These are phyloP conservation scores for Cephus runcator DNA, from an alignment of 2,888 invertebrate species.

Conservation along the genomic window DNA sequence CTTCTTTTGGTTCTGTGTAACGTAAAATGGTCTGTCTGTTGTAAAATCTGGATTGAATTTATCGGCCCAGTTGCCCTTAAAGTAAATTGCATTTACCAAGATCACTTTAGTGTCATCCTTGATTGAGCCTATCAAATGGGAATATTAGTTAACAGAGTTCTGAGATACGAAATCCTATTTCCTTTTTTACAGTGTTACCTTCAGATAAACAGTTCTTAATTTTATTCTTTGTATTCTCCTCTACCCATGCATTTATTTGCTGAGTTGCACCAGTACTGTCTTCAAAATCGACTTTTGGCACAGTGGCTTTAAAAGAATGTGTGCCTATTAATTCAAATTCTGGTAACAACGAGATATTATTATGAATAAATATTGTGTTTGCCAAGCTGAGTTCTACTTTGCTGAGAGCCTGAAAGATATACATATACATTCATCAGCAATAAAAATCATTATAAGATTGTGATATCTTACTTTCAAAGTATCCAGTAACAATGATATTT, in stretches of 20 bases:
- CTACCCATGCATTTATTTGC: conserved; percentile 69
- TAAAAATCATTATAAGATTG: too few relatives aligned
- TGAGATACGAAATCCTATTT: background rate
- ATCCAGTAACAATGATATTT: conserved; percentile 2
- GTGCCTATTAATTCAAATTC: conserved; percentile 39
- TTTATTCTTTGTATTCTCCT: conserved; percentile 66
- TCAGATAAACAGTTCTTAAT: conserved; percentile 67
- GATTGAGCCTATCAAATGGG: conserved; percentile 40
- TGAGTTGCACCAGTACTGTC: conserved; percentile 49
- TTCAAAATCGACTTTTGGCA: conserved; percentile 50
- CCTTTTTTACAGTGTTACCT: conserved; percentile 37
- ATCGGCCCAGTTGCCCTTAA: conserved; percentile 63
- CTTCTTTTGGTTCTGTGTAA: conserved; percentile 39
- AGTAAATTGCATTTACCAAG: conserved; percentile 65
- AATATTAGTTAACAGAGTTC: background rate
- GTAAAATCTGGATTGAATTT: conserved; percentile 61
- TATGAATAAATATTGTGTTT: conserved; percentile 57
- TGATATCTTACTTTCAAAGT: conserved; percentile 2
- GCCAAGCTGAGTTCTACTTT: conserved; percentile 45
- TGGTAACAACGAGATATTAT: conserved; percentile 34
- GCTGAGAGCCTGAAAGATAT: background rate
- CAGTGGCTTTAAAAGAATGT: conserved; percentile 47
- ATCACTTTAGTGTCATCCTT: conserved; percentile 53
- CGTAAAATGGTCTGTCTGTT: conserved; percentile 56
- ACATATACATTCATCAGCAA: too few relatives aligned